Base-by-base conservation (phyloP, 2,113 vertebrate genomes). In the Centrocercus urophasianus region DNA sequence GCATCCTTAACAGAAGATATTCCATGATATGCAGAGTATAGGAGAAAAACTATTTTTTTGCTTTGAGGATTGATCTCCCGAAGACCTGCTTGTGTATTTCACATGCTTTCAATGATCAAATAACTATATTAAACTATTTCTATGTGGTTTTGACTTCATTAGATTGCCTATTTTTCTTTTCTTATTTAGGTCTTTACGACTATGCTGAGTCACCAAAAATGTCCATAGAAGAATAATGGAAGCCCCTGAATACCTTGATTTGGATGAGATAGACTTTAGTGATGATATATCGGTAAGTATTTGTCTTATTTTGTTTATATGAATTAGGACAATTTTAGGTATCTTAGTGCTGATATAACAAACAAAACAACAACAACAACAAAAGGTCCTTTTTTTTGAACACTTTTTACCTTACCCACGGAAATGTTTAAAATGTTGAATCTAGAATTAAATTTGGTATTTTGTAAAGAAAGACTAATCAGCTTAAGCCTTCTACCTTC, bases 221-320 rank as follows among this genome's bases (percentile, higher is more conserved):
- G 99, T 95, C 95, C 96, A 98, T 95, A 95, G 98, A 96, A 97
- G 97, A 98, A 99, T 98, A 97, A 99, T 99, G 99, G 99, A 99
- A 98, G 98, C 98, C 97, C 99, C 99, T 98, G 99, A 99, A 95
- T 99, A 99, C 95, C 98, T 99, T 97, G 99, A 99, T 97, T 98
- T 99, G 98, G 99, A 99, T 96, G 99, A 99, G 98, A 99, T 99
- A 93, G 99, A 99, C 98, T 99, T 99, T 96, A 99, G 98, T 57
- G 99, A 99, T 96, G 99, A 99, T 84, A 97, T 99, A 96, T 98
- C 98, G 96, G 99, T 99, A 97, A 98, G 99, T 98, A 96, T 32
- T 59, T 74, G 20, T 66, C 85, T 81, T 84, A 50, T 69, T 87
- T 79, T 86, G 47, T 69, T 92, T 95, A 12, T 42, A 89, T 42